Evolutionary conservation across 2,113 vertebrate genomes (phyloP).

Genomic region (Sapajus apella): DNA sequence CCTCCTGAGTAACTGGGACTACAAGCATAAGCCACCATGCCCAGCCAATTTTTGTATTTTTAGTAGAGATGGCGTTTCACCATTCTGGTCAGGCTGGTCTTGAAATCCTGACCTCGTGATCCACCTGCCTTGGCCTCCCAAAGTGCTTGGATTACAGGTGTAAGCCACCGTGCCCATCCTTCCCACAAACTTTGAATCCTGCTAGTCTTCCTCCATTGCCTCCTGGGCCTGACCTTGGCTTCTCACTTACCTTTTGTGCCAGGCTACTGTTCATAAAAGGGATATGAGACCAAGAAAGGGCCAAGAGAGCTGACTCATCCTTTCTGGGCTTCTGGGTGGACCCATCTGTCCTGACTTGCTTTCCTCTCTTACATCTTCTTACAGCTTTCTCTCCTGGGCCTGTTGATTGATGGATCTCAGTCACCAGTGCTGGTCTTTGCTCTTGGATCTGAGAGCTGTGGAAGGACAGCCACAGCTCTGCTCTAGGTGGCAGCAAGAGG

Average conservation of each 20-base stretch:
- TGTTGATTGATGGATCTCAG: neutral
- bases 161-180: too few relatives aligned
- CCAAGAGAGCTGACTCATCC: neutral
- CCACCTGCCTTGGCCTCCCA: too few relatives aligned
- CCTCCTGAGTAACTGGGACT: too few relatives aligned
- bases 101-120: too few relatives aligned
- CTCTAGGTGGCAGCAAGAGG: neutral
- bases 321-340: neutral
- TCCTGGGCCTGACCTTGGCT: neutral
- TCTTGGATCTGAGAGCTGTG: neutral
- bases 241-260: neutral
- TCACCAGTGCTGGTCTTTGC: neutral
- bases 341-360: neutral
- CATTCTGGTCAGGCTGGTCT: too few relatives aligned
- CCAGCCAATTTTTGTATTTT: too few relatives aligned
- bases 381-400: neutral
- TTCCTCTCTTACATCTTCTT: neutral
- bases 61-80: too few relatives aligned
- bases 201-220: neutral
- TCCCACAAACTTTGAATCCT: rapidly evolving
- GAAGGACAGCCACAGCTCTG: neutral
- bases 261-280: neutral
- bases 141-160: too few relatives aligned
- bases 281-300: neutral
- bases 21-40: too few relatives aligned